phyloP scores from a whole-genome alignment of 2,797 vertebrate genomes.

The Hafferia zeledoni region DNA sequence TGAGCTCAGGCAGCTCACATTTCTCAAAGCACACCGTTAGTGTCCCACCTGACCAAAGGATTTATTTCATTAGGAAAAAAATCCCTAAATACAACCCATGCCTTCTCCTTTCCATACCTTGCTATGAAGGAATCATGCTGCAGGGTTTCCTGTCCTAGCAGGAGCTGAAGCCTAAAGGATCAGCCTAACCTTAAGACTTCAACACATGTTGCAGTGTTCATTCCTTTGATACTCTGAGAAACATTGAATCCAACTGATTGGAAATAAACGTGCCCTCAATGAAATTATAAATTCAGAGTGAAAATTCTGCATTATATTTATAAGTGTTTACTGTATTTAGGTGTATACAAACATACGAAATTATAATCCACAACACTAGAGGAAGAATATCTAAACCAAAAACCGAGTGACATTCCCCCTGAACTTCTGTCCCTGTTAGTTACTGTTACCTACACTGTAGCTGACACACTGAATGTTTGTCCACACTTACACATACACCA shows the following conservation, averaged over 20 bases:
- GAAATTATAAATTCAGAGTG: not conserved
- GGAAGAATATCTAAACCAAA: not conserved
- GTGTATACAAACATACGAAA: not conserved
- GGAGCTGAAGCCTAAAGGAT: not conserved
- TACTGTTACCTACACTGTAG: not conserved
- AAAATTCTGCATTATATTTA: not conserved
- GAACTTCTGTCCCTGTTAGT: not conserved
- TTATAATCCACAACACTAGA: not conserved
- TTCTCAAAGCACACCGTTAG: not conserved
- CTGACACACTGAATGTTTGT: not conserved
- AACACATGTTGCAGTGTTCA: not conserved
- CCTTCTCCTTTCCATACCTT: not conserved
- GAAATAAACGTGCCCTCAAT: not conserved
- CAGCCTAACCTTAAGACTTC: not conserved
- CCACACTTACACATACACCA: not conserved
- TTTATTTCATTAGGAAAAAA: not conserved
- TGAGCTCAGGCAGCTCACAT: not conserved
- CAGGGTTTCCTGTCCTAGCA: not conserved
- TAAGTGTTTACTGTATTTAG: not conserved
- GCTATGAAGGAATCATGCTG: rapidly evolving
- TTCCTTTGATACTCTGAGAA: not conserved
- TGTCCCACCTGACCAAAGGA: not conserved
- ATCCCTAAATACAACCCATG: not conserved
- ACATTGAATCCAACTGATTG: rapidly evolving
- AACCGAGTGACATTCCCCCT: not conserved